phyloP scores from a whole-genome alignment of 2,888 invertebrate genomes.

The Xestobium rufovillosum region DNA sequence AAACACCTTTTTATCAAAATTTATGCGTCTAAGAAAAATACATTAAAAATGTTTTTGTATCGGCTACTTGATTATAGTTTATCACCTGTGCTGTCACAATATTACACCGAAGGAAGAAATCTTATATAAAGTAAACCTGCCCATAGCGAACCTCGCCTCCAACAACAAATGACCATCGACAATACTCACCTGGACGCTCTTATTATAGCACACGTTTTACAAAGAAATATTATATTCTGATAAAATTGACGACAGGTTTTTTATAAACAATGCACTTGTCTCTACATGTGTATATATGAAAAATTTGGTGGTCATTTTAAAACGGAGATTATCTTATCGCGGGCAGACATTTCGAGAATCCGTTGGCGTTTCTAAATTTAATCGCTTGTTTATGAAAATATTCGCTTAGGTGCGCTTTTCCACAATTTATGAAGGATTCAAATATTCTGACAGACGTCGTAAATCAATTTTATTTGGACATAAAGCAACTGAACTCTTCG shows the following conservation, averaged over 20 bases:
- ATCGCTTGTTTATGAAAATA: no score
- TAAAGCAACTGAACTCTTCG: no score
- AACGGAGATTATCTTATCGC: no score
- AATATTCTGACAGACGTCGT: no score
- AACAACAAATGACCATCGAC: constrained; percentile 9
- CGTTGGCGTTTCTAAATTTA: no score
- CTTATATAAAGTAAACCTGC: constrained; percentile 15
- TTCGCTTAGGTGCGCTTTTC: no score
- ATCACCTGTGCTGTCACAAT: constrained; percentile 35
- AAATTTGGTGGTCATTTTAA: no score
- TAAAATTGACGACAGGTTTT: constrained; percentile 27
- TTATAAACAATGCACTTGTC: constrained; percentile 19
- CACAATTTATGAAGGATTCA: no score
- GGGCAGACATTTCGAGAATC: no score
- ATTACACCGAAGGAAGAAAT: constrained; percentile 34
- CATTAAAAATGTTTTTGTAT: constrained; percentile 33
- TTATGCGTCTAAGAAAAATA: constrained; percentile 30
- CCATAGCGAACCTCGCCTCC: not conserved
- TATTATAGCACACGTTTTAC: constrained; percentile 21
- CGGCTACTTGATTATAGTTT: constrained; percentile 37
- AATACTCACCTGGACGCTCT: constrained; percentile 17
- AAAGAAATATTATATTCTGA: constrained; percentile 31
- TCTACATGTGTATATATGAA: no score
- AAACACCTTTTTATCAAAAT: constrained; percentile 30
- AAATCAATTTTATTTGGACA: no score